phyloP scores from a whole-genome alignment of 2,113 vertebrate species.

The Himantopus leucocephalus region DNA sequence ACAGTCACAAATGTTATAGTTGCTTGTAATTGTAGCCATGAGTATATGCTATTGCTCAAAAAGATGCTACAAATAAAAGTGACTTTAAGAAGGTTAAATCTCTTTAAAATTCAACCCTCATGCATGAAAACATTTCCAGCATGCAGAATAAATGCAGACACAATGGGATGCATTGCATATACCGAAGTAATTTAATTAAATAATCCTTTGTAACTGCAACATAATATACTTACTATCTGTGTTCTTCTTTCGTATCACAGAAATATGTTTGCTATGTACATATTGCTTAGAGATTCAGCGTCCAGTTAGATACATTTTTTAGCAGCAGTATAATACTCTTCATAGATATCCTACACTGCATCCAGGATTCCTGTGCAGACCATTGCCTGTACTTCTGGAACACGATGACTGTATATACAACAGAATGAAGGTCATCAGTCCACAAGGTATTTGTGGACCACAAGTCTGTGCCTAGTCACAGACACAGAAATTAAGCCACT shows the following conservation, averaged over 20 bases:
- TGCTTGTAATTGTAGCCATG: neutral
- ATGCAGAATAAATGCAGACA: neutral
- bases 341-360: neutral
- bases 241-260: neutral
- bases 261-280: neutral
- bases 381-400: neutral
- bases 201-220: neutral
- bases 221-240: neutral
- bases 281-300: neutral
- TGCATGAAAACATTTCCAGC: neutral
- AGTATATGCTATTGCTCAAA: neutral
- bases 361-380: neutral
- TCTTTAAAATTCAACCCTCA: neutral
- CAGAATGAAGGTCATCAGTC: neutral
- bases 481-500: neutral
- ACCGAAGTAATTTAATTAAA: neutral
- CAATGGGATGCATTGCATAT: neutral
- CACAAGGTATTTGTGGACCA: neutral
- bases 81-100: neutral
- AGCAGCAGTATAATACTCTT: neutral
- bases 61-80: neutral
- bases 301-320: neutral
- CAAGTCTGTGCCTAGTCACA: neutral
- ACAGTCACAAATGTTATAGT: neutral
- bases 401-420: fast-evolving